Evolutionary conservation across 2,888 invertebrate genomes (phyloP), one percentile per base, ranked within the genome.

Genomic region (Thymelicus acteon): DNA sequence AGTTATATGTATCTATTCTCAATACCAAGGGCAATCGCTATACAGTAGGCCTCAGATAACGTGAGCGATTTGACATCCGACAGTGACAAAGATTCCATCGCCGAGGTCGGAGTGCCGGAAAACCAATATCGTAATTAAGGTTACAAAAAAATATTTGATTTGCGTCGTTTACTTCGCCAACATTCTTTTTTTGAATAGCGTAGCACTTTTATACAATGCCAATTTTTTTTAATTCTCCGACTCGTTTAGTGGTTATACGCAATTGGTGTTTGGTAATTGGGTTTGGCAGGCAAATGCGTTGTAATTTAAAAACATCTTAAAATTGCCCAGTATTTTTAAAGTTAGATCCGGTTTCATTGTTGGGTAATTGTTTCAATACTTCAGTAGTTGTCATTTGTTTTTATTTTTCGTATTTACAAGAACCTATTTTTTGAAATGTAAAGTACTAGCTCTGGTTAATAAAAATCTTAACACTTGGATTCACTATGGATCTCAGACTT

Each of bases 1-100:
- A 52, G 19, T 19, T n/a, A 49, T 52, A 49, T 58, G 47, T 15
- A 61, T 13, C 8, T 7, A 54, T 13, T 63, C 52, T 64, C 39
- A 15, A n/a, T 39, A 40, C 31, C 64, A 70, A 70, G 70, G 70
- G 70, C 70, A 64, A 70, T 60, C 57, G 49, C 39, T 40, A 12
- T 24, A 44, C 39, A 69, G 48, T 70, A 60, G 58, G 58, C 39
- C 58, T 60, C 67, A 67, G 65, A 77, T 78, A 73, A 73, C 69
- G 49, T 52, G 68, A 57, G 49, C 44, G 48, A 73, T 76, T 78
- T 79, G 79, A 79, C 92, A 92, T 88, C 90, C 81, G 79, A 71
- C 71, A 65, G 81, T 85, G 87, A 85, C 87, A 82, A 72, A 74
- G 74, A 76, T 75, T 65, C 54, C 64, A 60, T 70, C 73, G 75